These are phyloP conservation scores for Cantharis flavilabris DNA, from an alignment of 2,888 invertebrate species.

Conservation along the genomic window DNA sequence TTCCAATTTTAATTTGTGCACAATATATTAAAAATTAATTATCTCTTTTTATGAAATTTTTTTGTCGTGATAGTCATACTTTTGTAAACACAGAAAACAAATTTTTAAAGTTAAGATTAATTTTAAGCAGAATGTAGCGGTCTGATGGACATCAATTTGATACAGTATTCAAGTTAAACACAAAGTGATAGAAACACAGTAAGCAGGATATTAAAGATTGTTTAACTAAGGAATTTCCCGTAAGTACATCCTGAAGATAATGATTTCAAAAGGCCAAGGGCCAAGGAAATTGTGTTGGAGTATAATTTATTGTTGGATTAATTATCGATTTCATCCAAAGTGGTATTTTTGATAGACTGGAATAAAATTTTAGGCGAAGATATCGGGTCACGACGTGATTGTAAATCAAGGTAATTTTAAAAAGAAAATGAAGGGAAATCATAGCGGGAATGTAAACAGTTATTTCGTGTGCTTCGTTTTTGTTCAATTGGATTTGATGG, in stretches of 20 bases:
- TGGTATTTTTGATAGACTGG: not conserved
- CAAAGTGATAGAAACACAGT: not conserved
- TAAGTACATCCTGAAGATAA: conserved; percentile 15
- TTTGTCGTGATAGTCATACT: not conserved
- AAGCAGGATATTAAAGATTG: conserved; percentile 18
- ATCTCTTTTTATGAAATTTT: not conserved
- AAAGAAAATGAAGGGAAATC: not conserved
- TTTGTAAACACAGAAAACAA: not conserved
- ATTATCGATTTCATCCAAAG: not conserved
- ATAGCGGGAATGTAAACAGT: not conserved
- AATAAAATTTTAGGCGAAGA: not conserved
- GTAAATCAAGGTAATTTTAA: not conserved
- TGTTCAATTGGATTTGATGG: not conserved
- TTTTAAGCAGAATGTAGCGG: no score
- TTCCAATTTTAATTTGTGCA: not conserved
- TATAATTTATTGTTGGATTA: conserved; percentile 11
- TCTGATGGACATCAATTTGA: no score
- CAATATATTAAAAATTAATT: not conserved
- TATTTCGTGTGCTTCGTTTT: not conserved
- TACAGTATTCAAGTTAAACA: no score
- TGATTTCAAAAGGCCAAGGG: conserved; percentile 9
- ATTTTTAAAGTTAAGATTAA: no score
- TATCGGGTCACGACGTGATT: not conserved
- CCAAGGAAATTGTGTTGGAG: conserved; percentile 17
- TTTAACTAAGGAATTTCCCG: conserved; percentile 5